Evolutionary conservation across 2,113 vertebrate species (phyloP), one percentile per base, ranked within the genome.

Genomic region (Verasper variegatus): DNA sequence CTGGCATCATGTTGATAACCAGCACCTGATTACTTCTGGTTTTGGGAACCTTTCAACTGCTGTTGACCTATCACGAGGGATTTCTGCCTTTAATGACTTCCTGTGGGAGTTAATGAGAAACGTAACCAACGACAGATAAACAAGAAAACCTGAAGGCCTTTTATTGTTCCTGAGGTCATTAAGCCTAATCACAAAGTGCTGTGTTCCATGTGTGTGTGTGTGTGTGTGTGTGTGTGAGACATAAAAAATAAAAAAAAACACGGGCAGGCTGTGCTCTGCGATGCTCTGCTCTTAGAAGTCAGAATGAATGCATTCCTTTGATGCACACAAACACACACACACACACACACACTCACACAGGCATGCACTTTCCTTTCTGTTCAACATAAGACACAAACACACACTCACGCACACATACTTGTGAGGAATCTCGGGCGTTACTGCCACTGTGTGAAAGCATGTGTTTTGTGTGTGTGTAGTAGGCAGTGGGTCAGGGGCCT

Each of bases 21-120:
- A 85, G 74, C 68, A 64, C 62, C 65, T 88, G 86, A 92, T 92
- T 88, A 79, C 83, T 90, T 91, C 89, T 89, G 88, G 66, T 87
- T 90, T 81, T 52, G 83, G 84, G 62, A 88, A 89, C 89, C 89
- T 90, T 92, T 87, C 80, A 87, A 82, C 80, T 89, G 89, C 87
- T 68, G 72, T 86, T 88, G 88, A 90, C 92, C 91, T 88, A 86
- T 86, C 80, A 82, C 65, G 71, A 31, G 45, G 26, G 67, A 84
- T 86, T 81, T 77, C 54, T 83, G 67, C 78, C 62, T 77, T 78
- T 89, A 90, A 89, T 35, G 23, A 89, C 86, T 89, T 92, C 92
- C 92, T 89, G 83, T 84, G 88, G 82, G 87, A 90, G 76, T 80
- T 84, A 90, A 88, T 84, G 83, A 86, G 88, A 69, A 35, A 80